Percentiles rank a stretch among this genome's conserved stretches.
Conservation (phyloP, 2,888 invertebrate genomes). For the Philopedon plagiatum region DNA sequence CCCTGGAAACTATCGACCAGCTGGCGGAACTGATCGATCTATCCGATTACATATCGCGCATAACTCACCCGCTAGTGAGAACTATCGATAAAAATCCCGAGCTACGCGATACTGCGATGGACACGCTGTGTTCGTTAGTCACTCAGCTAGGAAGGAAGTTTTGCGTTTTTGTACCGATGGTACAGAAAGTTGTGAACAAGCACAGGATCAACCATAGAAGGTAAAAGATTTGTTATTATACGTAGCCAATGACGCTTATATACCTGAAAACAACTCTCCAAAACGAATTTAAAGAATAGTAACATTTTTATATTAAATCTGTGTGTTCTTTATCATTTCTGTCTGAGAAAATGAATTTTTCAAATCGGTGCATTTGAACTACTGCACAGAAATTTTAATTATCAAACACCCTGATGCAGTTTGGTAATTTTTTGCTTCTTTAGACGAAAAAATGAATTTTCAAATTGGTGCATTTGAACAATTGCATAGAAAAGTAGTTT, state of each 20-base stretch:
- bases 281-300: too few species aligned
- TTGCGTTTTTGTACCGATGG: conserved; percentile 92
- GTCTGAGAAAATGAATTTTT: not conserved
- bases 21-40: conserved; percentile 93
- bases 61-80: conserved; percentile 94
- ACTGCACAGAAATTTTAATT: too few species aligned
- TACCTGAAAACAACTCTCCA: too few species aligned
- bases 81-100: conserved; percentile 87
- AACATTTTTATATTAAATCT: too few species aligned
- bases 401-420: too few species aligned
- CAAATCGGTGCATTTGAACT: not conserved
- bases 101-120: conserved; percentile 87
- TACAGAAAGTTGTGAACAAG: conserved; percentile 85
- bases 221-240: too few species aligned
- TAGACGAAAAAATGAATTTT: too few species aligned
- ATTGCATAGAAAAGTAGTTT: too few species aligned
- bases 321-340: too few species aligned
- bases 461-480: too few species aligned
- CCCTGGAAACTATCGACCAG: conserved; percentile 89
- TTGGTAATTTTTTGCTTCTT: too few species aligned
- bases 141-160: conserved; percentile 92
- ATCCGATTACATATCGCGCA: conserved; percentile 91
- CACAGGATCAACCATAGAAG: conserved; percentile 84
- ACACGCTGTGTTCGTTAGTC: conserved; percentile 89
- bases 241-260: too few species aligned